Conservation (phyloP, 2,113 vertebrate genomes). For the Notiomystis cincta region DNA sequence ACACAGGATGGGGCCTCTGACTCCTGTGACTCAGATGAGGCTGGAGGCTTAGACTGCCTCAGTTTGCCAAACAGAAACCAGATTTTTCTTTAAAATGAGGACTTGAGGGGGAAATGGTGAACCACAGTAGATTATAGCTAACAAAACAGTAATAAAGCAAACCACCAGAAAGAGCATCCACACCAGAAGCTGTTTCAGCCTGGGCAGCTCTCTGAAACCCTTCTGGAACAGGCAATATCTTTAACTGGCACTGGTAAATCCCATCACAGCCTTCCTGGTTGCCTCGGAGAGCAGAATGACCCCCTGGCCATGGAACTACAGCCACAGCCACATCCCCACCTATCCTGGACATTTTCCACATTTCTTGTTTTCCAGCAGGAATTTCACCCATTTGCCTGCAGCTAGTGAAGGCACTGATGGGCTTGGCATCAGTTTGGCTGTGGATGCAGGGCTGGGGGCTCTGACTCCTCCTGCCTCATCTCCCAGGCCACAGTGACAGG, state of each 20-base stretch:
- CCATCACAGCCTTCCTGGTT: background rate
- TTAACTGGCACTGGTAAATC: background rate
- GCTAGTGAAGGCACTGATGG: fast-evolving
- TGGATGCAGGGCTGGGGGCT: background rate
- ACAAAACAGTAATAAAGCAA: background rate
- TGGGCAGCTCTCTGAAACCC: background rate
- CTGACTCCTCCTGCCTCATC: background rate
- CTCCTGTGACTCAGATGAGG: background rate
- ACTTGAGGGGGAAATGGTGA: background rate
- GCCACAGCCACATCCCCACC: fast-evolving
- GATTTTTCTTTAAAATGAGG: background rate
- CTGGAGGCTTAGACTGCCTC: fast-evolving
- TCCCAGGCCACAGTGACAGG: background rate
- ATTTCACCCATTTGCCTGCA: background rate
- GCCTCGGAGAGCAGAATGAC: background rate
- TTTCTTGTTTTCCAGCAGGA: background rate
- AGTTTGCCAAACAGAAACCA: background rate
- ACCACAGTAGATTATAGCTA: background rate
- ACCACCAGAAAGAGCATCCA: background rate
- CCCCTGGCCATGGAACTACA: background rate
- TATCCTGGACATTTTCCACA: background rate
- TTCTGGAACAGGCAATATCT: background rate
- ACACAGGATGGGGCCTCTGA: background rate
- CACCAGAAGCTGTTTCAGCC: background rate
- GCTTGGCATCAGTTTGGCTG: background rate